phyloP scores from a whole-genome alignment of 2,113 vertebrate species.

The Thalassoma bifasciatum region DNA sequence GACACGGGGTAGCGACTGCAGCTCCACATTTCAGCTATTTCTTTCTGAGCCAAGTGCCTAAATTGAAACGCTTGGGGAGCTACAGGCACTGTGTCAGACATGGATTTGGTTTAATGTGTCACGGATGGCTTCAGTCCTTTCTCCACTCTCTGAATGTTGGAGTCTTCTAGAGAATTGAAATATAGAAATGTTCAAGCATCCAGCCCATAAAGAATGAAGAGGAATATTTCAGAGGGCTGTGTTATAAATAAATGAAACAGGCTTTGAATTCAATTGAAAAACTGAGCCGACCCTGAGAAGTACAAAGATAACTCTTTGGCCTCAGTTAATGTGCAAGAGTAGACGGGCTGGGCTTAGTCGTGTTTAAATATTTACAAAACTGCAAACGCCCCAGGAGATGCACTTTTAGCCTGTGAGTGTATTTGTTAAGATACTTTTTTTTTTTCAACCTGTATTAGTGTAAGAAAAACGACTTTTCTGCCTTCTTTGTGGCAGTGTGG shows the following conservation, averaged over 20 bases:
- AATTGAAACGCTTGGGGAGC: conserved; percentile 43
- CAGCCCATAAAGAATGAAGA: conserved; percentile 17
- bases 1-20: conserved; percentile 5
- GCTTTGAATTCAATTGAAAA: conserved; percentile 43
- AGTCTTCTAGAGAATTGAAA: conserved; percentile 42
- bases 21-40: conserved; percentile 19
- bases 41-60: conserved; percentile 33
- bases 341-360: too few relatives aligned
- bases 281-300: conserved; percentile 5
- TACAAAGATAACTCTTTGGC: conserved; percentile 11
- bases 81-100: conserved; percentile 36
- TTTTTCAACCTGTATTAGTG: too few relatives aligned
- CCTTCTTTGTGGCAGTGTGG: neutral
- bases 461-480: too few relatives aligned
- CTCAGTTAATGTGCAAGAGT: neutral
- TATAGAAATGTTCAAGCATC: conserved; percentile 38
- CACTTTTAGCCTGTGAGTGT: too few relatives aligned
- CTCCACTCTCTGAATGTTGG: conserved; percentile 34
- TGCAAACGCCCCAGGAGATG: too few relatives aligned
- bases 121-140: conserved; percentile 49
- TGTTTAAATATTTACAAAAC: too few relatives aligned
- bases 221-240: conserved; percentile 22
- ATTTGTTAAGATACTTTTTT: too few relatives aligned
- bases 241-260: neutral
- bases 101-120: conserved; percentile 59